Conservation (phyloP, 2,797 vertebrate genomes). For the Acomys russatus region DNA sequence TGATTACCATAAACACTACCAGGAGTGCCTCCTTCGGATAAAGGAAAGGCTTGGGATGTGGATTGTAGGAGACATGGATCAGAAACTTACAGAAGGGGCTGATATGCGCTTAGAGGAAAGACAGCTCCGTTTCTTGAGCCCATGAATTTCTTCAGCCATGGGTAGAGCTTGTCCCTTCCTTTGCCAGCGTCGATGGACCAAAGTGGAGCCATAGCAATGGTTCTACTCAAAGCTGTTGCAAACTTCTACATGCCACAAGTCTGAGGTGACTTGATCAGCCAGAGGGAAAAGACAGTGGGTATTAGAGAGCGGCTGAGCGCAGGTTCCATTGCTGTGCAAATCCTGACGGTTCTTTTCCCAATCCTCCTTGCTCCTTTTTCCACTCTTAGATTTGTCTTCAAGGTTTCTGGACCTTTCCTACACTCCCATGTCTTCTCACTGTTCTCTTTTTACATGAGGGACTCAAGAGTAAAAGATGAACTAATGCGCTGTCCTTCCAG, state of each 20-base stretch:
- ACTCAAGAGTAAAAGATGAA: neutral
- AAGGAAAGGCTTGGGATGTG: neutral
- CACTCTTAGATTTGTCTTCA: neutral
- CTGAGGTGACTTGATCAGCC: neutral
- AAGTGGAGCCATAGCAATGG: neutral
- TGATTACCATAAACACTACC: neutral
- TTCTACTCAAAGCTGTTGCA: constrained; percentile 15
- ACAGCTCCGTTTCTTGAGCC: neutral
- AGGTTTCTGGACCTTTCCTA: neutral
- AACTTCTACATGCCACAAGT: neutral
- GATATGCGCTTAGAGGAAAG: neutral
- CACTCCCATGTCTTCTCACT: neutral
- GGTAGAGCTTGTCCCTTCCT: neutral
- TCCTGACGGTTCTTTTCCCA: neutral
- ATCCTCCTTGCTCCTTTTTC: neutral
- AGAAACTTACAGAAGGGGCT: neutral
- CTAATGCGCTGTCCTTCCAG: constrained; percentile 10
- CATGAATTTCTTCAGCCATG: neutral
- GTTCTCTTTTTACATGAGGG: neutral
- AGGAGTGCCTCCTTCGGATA: neutral
- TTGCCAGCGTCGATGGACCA: neutral
- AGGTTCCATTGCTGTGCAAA: neutral
- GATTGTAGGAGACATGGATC: neutral
- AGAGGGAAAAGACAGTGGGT: neutral
- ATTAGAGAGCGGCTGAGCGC: neutral